Base-by-base conservation (phyloP, 92 coral and sea anemone genomes). In the Pocillopora meandrina region DNA sequence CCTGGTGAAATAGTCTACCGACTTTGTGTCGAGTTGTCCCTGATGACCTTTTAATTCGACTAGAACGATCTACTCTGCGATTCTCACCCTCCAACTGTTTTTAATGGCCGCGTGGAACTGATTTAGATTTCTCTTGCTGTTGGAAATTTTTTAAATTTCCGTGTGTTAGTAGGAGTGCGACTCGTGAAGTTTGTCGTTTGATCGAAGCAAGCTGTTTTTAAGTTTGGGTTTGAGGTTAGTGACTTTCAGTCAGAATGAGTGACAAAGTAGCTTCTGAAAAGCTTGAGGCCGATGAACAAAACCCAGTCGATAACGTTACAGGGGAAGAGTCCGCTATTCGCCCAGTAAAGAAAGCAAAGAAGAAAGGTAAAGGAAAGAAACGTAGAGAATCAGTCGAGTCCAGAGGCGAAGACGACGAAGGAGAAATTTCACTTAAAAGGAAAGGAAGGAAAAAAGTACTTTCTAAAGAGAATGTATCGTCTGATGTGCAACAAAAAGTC, bases 371-470 rank as follows among this genome's bases (percentile, higher is more conserved):
- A 14, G 83, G 59, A 26, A 83, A 83, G 71, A 75, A 68, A 21
- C 76, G 49, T 12, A 75, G 42, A 75, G 90, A 80, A 55, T 35
- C 88, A 36, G 73, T 33, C 0, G 86, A 52, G 14, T 75, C 61
- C 26, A 56, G 21, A 74, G 65, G 16, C 35, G 60, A 66, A 13
- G 82, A 84, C 13, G 67, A 17, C 12, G 74, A 33, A 17, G 62
- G 26, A 9, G 82, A 76, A 59, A 9, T 31, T 56, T 65, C 86
- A 26, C 55, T 79, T 56, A 78, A 89, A 63, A 87, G 72, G 90
- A 61, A 90, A 71, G 90, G 85, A 26, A 89, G 75, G 74, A 71
- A 84, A 78, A 74, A 84, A 61, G 65, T 52, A 23, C 49, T 64
- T 26, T 56, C 56, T 42, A 86, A 59, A 14, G 17, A 71, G 13